Base-by-base conservation (phyloP, 2,888 invertebrate genomes). In the Lycocerus yunnanus region DNA sequence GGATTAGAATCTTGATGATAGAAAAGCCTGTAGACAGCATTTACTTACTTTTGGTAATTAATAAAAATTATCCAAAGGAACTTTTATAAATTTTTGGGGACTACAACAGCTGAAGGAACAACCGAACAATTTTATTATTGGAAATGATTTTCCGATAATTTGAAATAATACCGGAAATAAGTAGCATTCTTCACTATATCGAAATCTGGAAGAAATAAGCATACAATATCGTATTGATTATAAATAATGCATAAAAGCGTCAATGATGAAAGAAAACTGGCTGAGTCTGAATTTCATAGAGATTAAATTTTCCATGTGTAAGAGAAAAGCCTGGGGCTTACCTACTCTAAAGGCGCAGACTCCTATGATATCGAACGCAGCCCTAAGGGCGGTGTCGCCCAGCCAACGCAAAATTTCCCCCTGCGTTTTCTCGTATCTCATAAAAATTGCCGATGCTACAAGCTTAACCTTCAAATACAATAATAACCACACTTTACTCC, bases 381-480 rank as follows among this genome's bases (percentile, higher is more conserved):
- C 82, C 83, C 83, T 80, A 77, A 81, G 83, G 84, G 83, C 82
- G 83, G 82, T 80, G 83, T 84, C 85, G 82, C 83, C 83, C 83
- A 84, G 83, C 83, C 84, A 83, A 84, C 84, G 82, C 82, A 61
- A 71, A 72, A 69, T 72, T 43, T 66, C 75, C 72, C 74, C 69
- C 61, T 69, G 71, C 67, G 60, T 60, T 59, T 61, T 13, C 66
- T 16, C 68, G 27, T 66, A 74, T 71, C 71, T 68, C 74, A 60
- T 69, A 74, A 74, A 74, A 74, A 71, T 74, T 71, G 59, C 68
- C 65, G 24, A 65, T 66, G 69, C 65, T 73, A 65, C 43, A 63
- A 20, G 63, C 65, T 71, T 63, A 68, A 68, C 61, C 71, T 60
- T 14, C 43, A 72, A 74, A 71, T 68, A 71, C 43, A 43, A 43